Evolutionary conservation across 2,888 invertebrate genomes (phyloP).

Genomic region (Zeuzera pyrina): DNA sequence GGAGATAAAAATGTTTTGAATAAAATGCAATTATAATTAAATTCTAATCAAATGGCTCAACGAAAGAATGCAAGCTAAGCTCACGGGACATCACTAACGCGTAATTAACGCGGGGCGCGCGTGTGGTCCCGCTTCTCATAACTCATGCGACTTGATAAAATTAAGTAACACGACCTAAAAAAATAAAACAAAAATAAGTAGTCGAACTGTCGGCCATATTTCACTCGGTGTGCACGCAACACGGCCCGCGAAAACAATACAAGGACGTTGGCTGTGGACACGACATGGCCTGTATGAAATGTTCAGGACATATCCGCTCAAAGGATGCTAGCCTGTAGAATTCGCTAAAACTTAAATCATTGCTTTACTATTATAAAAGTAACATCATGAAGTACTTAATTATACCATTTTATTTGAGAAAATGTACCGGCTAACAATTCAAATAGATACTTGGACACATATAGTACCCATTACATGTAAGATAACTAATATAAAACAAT

Average conservation of each 20-base stretch:
- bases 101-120: conserved; percentile 61
- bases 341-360: too few relatives aligned
- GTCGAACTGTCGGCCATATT: conserved; percentile 48
- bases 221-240: conserved; percentile 68
- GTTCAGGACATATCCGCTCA: conserved; percentile 15
- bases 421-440: too few relatives aligned
- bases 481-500: too few relatives aligned
- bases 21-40: too few relatives aligned
- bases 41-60: conserved; percentile 14
- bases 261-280: conserved; percentile 48
- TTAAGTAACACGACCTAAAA: conserved; percentile 65
- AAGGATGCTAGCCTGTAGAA: too few relatives aligned
- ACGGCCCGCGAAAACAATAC: conserved; percentile 67
- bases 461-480: too few relatives aligned
- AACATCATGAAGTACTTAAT: too few relatives aligned
- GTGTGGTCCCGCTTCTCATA: conserved; percentile 69
- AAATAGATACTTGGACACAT: too few relatives aligned
- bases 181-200: conserved; percentile 66
- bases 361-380: too few relatives aligned
- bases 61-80: too few relatives aligned
- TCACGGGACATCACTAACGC: conserved; percentile 37
- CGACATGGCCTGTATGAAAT: conserved; percentile 36
- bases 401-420: too few relatives aligned
- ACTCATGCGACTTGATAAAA: conserved; percentile 71
- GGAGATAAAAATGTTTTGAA: too few relatives aligned